Evolutionary conservation across 1,140 invertebrate species (phyloP), one percentile per base, ranked within the genome.

Genomic region (Cherax quadricarinatus): DNA sequence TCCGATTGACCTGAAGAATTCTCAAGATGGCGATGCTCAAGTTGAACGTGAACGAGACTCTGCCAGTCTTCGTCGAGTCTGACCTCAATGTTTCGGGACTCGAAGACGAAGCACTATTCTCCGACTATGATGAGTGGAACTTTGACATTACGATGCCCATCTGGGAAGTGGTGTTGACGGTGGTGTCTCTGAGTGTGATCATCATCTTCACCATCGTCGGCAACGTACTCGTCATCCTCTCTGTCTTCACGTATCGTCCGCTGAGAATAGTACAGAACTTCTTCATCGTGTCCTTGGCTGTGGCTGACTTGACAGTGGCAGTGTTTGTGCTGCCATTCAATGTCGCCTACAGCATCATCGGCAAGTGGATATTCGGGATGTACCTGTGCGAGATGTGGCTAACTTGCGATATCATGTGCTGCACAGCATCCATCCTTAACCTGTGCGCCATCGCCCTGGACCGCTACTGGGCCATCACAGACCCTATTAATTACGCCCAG

Each of bases 241-340:
- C 98, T 93, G 98, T 99, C 7, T 99, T 99, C 95, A 99, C 98
- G 3, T 99, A 99, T 95, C 97, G 98, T 94, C 98, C 99, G 4
- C 95, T 99, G 30, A 96, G 98, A 86, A 99, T 98, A 91, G 99
- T 99, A 1, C 99, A 99, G 94, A 99, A 99, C 95, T 99, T 99
- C 95, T 99, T 99, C 95, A 98, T 99, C 94, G 98, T 99, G 0
- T 99, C 98, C 6, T 95, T 99, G 88, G 99, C 99, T 1, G 98
- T 99, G 18, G 98, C 99, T 0, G 99, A 99, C 95, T 96, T 99
- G 24, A 98, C 98, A 7, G 98, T 99, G 0, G 99, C 98, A 0
- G 96, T 99, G 80, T 96, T 99, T 30, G 99, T 99, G 51, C 97
- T 99, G 96, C 99, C 99, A 10, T 97, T 99, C 94, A 99, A 99